phyloP scores from a whole-genome alignment of 2,113 vertebrate genomes.

The Psilopsiagon aymara region DNA sequence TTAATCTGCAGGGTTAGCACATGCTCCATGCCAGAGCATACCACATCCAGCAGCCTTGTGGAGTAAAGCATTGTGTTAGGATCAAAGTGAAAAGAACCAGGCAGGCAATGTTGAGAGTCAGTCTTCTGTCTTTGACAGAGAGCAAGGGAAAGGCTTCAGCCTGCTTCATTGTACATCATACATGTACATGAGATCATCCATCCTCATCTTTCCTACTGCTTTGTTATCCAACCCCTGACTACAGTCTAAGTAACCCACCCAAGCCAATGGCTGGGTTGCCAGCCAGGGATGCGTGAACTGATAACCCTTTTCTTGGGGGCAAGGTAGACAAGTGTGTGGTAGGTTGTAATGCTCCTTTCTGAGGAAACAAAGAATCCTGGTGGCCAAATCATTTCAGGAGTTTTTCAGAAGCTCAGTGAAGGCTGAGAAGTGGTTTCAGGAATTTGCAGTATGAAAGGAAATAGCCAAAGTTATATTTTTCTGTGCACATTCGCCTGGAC shows the following conservation, averaged over 20 bases:
- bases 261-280: background rate
- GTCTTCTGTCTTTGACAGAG: background rate
- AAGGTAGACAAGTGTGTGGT: background rate
- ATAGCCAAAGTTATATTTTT: background rate
- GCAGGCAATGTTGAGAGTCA: background rate
- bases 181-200: accelerated
- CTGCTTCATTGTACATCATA: background rate
- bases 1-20: background rate
- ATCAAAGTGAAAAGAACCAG: background rate
- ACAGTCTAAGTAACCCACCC: background rate
- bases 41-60: background rate
- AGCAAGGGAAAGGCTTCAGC: background rate
- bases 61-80: background rate
- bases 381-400: background rate
- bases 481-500: background rate
- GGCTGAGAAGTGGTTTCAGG: background rate
- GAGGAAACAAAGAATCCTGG: background rate
- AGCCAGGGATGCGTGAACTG: background rate
- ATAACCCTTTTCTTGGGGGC: background rate
- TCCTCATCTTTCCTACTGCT: background rate
- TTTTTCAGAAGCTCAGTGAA: background rate
- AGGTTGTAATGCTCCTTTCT: background rate
- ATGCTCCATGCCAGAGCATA: background rate
- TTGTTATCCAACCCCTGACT: background rate
- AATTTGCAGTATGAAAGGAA: background rate